Percentiles rank a stretch among this genome's conserved stretches.
Conservation (phyloP, 1,140 invertebrate species). For the Conus betulinus region DNA sequence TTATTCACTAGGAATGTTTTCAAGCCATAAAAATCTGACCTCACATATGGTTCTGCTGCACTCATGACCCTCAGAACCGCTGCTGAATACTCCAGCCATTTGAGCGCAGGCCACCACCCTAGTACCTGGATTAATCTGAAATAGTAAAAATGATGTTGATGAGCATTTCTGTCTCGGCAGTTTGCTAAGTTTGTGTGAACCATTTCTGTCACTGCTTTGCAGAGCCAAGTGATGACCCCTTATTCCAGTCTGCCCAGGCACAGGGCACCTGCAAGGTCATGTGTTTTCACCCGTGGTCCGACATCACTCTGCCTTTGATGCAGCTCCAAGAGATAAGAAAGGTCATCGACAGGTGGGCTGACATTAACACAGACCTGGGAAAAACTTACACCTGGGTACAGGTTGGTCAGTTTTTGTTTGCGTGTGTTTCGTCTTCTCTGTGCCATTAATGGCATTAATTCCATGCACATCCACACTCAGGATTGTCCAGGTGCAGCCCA, state of each 20-base stretch:
- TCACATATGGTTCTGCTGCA: too few species aligned
- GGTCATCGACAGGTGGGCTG: constrained; percentile 92
- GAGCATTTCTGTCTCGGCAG: background rate
- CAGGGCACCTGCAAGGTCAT: constrained; percentile 95
- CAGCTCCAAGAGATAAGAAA: constrained; percentile 84
- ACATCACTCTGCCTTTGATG: constrained; percentile 94
- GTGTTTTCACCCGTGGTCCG: constrained; percentile 97
- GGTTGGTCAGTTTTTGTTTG: constrained; percentile 62
- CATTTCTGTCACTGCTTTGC: constrained; percentile 33
- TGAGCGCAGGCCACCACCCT: too few species aligned
- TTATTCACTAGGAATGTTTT: too few species aligned
- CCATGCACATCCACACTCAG: background rate
- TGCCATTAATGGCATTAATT: background rate
- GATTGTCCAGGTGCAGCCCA: background rate
- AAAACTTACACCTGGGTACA: constrained; percentile 94
- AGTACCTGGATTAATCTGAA: too few species aligned
- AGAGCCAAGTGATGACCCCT: constrained; percentile 81
- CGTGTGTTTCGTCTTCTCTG: background rate
- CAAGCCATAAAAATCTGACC: too few species aligned
- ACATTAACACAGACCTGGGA: constrained; percentile 86
- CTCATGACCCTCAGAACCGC: too few species aligned
- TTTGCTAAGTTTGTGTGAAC: background rate
- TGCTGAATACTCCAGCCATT: too few species aligned
- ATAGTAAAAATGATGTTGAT: too few species aligned
- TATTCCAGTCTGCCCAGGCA: constrained; percentile 88